A percentile compares a stretch with the other conserved stretches of the same genome.
Evolutionary conservation across 1,140 invertebrate species (phyloP).

Genomic region (Orchesella cincta): DNA sequence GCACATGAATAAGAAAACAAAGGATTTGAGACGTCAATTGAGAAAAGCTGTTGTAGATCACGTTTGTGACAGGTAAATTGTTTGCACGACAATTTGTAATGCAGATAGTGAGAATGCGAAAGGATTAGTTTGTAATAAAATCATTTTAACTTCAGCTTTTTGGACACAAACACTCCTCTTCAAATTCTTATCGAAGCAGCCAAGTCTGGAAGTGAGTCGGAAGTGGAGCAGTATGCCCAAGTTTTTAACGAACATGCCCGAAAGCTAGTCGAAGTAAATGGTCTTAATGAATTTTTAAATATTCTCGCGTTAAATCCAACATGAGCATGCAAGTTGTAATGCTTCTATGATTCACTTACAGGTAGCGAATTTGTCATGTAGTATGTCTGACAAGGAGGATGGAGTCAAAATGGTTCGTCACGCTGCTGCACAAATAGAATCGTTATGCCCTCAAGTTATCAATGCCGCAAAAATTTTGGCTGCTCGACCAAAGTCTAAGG

Average conservation of each 20-base stretch:
- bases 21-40: constrained; percentile 64
- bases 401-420: constrained; percentile 66
- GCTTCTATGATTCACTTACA: constrained; percentile 41
- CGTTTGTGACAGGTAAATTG: constrained; percentile 61
- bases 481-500: constrained; percentile 62
- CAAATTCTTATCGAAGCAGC: constrained; percentile 66
- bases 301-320: too few species aligned
- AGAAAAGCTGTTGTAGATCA: constrained; percentile 71
- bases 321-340: neutral
- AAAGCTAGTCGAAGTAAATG: constrained; percentile 64
- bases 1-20: constrained; percentile 64
- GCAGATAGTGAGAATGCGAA: neutral
- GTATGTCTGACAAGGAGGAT: constrained; percentile 68
- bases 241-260: constrained; percentile 65
- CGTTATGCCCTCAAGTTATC: constrained; percentile 66
- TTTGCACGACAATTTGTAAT: neutral
- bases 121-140: too few species aligned
- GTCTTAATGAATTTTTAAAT: neutral
- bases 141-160: constrained; percentile 57
- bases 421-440: constrained; percentile 66
- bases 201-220: constrained; percentile 62
- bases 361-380: constrained; percentile 67
- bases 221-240: constrained; percentile 56
- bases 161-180: constrained; percentile 68
- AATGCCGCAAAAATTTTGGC: constrained; percentile 66